Evolutionary conservation across 2,113 vertebrate genomes (phyloP).

Genomic region (Guaruba guarouba): DNA sequence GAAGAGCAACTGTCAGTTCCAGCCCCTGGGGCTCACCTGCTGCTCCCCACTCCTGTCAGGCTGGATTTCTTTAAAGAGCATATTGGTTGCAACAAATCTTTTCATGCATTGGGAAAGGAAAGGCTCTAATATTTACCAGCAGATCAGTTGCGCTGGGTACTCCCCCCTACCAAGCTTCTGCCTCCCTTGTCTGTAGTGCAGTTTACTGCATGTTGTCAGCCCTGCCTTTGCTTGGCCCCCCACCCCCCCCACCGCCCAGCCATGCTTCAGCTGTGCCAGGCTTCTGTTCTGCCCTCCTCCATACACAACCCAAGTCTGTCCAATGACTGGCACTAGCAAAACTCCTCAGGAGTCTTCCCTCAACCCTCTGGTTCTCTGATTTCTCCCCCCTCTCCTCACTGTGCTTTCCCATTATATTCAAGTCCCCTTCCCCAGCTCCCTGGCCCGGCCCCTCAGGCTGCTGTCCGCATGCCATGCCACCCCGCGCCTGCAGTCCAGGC

Average conservation of each 20-base stretch:
- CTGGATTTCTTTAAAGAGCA: neutral
- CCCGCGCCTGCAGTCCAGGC: neutral
- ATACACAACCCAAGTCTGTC: neutral
- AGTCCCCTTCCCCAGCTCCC: neutral
- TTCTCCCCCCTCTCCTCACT: neutral
- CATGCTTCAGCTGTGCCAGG: neutral
- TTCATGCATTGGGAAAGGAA: neutral
- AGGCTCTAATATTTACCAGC: neutral
- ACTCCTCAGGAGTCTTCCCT: neutral
- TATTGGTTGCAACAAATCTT: neutral
- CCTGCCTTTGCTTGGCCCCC: neutral
- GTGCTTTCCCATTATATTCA: neutral
- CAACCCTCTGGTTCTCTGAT: neutral
- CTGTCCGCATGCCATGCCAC: rapidly evolving
- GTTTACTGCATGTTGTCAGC: rapidly evolving
- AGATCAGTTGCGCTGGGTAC: neutral
- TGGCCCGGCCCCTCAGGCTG: neutral
- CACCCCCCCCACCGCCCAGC: neutral
- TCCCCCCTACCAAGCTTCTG: neutral
- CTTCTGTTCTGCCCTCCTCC: neutral
- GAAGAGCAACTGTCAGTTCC: slow-evolving; percentile 5
- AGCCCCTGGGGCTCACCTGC: slow-evolving; percentile 45
- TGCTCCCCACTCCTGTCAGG: neutral
- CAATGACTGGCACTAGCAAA: neutral
- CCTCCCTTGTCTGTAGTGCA: neutral